Evolutionary conservation across 2,113 vertebrate species (phyloP), one percentile per base, ranked within the genome.

Genomic region (Xiphophorus hellerii): DNA sequence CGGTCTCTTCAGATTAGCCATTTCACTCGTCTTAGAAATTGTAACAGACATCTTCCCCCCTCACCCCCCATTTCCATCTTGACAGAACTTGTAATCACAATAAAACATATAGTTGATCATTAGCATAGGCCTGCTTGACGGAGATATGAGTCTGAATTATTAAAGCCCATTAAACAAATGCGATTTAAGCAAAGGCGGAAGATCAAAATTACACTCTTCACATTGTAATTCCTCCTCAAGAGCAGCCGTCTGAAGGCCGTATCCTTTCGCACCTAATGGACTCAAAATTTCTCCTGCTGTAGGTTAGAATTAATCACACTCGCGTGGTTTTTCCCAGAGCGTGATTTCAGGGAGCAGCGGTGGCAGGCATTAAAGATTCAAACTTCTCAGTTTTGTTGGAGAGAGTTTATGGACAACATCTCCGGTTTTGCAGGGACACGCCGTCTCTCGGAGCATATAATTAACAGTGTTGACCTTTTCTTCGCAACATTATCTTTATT

Each of bases 71-170:
- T 48, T 64, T 63, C 48, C 62, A n/a, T 73, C 73, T 66, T 28
- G 37, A 72, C 73, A 88, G 84, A 92, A 92, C 93, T 93, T 91
- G 83, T 87, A 87, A 93, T 92, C 86, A 90, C 84, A 93, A 92
- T 91, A 84, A 92, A 88, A 85, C 84, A 84, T 80, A 83, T 65
- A 64, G 79, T 62, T 85, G 83, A 72, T 91, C 92, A 94, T 93
- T 92, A 90, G 87, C 93, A 89, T 80, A 79, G 73, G 83, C 62
- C 85, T 89, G 88, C 71, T 89, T 89, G 89, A 85, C 90, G 89
- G 86, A 90, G 83, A 93, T 92, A 92, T 87, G 74, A 83, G 80
- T 74, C 82, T 73, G 81, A 92, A 89, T 92, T 88, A 92, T 93
- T 90, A 84, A 84, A 92, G 82, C 84, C 78, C 73, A 86, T 89